These are phyloP conservation scores for Corydoras sp. DNA, from an alignment of 2,113 vertebrate species.

Conservation along the genomic window DNA sequence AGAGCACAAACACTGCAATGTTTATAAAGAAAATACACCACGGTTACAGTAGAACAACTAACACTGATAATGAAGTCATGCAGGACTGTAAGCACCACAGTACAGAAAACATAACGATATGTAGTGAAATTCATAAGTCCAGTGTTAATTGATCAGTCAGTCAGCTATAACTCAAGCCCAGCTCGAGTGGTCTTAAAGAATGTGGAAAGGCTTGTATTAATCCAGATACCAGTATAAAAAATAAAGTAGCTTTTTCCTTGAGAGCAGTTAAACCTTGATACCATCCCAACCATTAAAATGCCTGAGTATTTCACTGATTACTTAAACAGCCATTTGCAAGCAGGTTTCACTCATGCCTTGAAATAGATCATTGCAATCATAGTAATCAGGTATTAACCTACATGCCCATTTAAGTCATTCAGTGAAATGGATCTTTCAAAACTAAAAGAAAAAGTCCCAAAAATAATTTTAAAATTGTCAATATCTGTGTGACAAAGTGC, in stretches of 20 bases:
- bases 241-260: conserved; percentile 34
- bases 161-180: neutral
- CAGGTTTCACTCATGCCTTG: conserved; percentile 1
- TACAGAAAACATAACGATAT: conserved; percentile 15
- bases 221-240: conserved; percentile 53
- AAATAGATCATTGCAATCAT: neutral
- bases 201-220: conserved; percentile 22
- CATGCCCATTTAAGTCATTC: neutral
- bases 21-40: conserved; percentile 15
- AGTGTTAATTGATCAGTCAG: neutral
- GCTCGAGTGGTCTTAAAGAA: neutral
- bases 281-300: conserved; percentile 13
- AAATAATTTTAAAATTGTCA: neutral
- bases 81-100: conserved; percentile 19
- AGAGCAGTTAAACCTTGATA: neutral
- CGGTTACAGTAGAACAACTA: conserved; percentile 1
- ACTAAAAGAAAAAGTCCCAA: neutral
- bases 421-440: neutral
- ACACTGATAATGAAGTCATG: conserved; percentile 22
- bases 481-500: neutral
- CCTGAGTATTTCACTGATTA: conserved; percentile 1
- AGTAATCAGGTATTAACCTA: neutral
- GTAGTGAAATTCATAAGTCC: neutral
- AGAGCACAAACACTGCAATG: conserved; percentile 36
- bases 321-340: conserved; percentile 15